These are phyloP conservation scores for Piliocolobus tephrosceles DNA, from an alignment of 2,113 vertebrate species.

Conservation along the genomic window DNA sequence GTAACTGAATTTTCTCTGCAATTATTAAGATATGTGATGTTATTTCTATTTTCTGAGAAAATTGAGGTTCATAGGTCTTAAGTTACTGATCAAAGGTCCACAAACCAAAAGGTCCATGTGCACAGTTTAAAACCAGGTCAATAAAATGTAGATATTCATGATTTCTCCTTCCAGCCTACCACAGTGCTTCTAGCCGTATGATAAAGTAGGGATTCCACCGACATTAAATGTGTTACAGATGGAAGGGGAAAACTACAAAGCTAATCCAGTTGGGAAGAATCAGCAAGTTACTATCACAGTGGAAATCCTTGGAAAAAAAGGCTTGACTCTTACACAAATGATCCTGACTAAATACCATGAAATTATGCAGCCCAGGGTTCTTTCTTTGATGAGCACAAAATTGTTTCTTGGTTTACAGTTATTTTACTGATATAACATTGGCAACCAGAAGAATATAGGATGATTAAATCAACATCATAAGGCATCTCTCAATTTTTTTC, in stretches of 20 bases:
- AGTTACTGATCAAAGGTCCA: not conserved
- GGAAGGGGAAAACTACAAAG: not conserved
- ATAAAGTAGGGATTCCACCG: not conserved
- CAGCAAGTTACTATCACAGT: not conserved
- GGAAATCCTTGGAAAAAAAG: not conserved
- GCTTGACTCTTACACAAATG: not conserved
- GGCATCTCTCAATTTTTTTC: not conserved
- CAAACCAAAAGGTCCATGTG: not conserved
- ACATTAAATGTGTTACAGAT: not conserved
- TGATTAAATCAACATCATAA: not conserved
- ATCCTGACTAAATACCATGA: not conserved
- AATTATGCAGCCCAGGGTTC: not conserved
- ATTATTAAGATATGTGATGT: not conserved
- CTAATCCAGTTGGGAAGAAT: not conserved
- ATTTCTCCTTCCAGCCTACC: not conserved
- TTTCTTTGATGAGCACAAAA: not conserved
- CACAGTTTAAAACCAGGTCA: not conserved
- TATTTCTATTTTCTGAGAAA: slow-evolving; percentile 16
- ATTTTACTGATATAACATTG: not conserved
- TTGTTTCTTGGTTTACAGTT: not conserved
- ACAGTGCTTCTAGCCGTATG: not conserved
- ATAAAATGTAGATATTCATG: not conserved
- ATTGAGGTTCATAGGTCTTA: not conserved
- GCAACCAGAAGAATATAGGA: not conserved
- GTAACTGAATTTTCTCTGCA: not conserved